Percentiles rank a stretch among this genome's conserved stretches.
Conservation (phyloP, 2,113 vertebrate species). For the Microcebus tavaratra region DNA sequence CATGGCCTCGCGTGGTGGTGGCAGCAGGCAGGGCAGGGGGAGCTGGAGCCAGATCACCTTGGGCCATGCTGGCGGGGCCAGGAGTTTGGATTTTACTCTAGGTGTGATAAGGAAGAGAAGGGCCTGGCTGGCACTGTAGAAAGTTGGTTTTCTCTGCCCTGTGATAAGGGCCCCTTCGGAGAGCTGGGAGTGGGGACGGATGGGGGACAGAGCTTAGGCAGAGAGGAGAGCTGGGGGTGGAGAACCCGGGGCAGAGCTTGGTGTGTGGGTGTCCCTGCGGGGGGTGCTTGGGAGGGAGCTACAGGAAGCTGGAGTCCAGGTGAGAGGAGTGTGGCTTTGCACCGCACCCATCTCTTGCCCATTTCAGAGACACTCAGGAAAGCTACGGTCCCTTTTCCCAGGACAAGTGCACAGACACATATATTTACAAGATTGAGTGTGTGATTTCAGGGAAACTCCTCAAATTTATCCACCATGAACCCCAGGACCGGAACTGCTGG, state of each 20-base stretch:
- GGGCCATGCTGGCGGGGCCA: too few relatives aligned
- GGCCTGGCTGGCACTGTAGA: neutral
- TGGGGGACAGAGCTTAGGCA: neutral
- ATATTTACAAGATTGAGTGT: neutral
- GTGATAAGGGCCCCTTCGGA: neutral
- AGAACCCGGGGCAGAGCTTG: neutral
- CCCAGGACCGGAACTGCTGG: neutral
- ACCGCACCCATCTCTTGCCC: neutral
- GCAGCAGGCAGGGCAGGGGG: neutral
- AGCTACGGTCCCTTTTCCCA: neutral
- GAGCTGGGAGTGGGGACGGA: neutral
- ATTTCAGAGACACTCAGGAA: neutral
- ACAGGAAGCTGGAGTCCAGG: neutral
- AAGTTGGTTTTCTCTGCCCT: neutral
- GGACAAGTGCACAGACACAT: neutral
- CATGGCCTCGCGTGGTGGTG: fast-evolving
- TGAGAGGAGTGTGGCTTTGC: neutral
- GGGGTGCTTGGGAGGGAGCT: too few relatives aligned
- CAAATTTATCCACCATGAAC: neutral
- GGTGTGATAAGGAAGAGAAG: neutral
- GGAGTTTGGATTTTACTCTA: neutral
- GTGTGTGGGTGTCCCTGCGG: neutral
- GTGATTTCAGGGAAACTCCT: neutral
- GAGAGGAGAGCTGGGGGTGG: too few relatives aligned
- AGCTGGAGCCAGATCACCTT: fast-evolving